Evolutionary conservation across 2,888 invertebrate species (phyloP).

Genomic region (Tachina lurida): DNA sequence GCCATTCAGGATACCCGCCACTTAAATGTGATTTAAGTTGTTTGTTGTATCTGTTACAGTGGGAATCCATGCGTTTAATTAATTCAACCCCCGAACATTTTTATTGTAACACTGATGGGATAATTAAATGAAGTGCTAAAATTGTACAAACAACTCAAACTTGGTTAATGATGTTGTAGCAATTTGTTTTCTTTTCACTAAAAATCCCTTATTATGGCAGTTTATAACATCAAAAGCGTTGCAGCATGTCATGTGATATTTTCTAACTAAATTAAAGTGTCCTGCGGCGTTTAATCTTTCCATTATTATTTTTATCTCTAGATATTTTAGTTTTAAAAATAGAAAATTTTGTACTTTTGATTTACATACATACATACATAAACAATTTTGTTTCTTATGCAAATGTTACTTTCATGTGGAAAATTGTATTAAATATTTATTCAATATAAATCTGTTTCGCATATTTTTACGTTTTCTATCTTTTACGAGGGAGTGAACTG

Average conservation of each 20-base stretch:
- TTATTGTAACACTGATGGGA: constrained; percentile 46
- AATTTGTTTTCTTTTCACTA: constrained; percentile 14
- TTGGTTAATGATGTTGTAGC: constrained; percentile 30
- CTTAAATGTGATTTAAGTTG: constrained; percentile 66
- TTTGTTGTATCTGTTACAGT: constrained; percentile 49
- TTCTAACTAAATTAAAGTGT: constrained; percentile 45
- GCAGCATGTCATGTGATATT: constrained; percentile 1
- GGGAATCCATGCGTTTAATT: constrained; percentile 25
- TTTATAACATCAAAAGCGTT: constrained; percentile 40
- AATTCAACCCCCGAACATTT: constrained; percentile 26
- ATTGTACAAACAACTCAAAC: constrained; percentile 31
- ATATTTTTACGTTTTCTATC: neutral
- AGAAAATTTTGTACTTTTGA: neutral
- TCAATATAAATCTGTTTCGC: constrained; percentile 16
- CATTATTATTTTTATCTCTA: constrained; percentile 56
- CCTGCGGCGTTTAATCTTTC: constrained; percentile 69
- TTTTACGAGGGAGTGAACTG: constrained; percentile 5
- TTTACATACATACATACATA: neutral
- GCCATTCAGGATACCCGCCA: constrained; percentile 63
- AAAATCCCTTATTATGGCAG: constrained; percentile 23
- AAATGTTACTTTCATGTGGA: constrained; percentile 61
- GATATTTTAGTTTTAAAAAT: neutral
- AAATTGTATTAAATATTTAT: constrained; percentile 48
- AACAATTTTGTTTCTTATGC: constrained; percentile 24
- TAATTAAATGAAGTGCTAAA: constrained; percentile 67